Percentiles rank a stretch among this genome's conserved stretches.
Evolutionary conservation across 2,113 vertebrate species (phyloP).

Genomic region (Seriola quinqueradiata): DNA sequence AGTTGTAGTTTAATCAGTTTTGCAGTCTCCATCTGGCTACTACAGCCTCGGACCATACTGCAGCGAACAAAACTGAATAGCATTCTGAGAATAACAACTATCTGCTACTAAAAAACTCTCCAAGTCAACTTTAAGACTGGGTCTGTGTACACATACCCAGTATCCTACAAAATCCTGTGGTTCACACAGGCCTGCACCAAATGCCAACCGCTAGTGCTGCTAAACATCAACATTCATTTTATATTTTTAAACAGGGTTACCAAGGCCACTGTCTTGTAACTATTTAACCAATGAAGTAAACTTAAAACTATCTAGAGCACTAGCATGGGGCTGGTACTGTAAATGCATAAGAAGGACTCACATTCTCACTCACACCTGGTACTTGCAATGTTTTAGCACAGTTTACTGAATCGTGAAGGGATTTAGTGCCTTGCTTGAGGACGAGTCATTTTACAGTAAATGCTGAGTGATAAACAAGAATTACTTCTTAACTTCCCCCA

Average conservation of each 20-base stretch:
- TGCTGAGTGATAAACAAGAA: neutral
- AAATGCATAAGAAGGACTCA: neutral
- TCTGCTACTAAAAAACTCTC: slow-evolving; percentile 24
- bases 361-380: neutral
- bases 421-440: neutral
- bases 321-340: neutral
- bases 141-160: slow-evolving; percentile 2
- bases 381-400: neutral
- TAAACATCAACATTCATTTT: neutral
- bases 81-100: slow-evolving; percentile 31
- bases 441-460: slow-evolving; percentile 6
- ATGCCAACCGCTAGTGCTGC: neutral
- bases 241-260: slow-evolving; percentile 2
- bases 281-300: neutral
- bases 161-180: slow-evolving; percentile 19
- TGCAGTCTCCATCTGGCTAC: slow-evolving; percentile 38
- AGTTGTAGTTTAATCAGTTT: slow-evolving; percentile 50
- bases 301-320: neutral
- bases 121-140: slow-evolving; percentile 6
- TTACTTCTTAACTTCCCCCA: neutral
- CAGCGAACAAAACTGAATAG: slow-evolving; percentile 24
- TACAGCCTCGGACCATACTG: slow-evolving; percentile 37
- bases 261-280: neutral
- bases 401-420: neutral
- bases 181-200: neutral